Evolutionary conservation across 23 tunicate species (phyloP).

Genomic region (Halocynthia roretzi): DNA sequence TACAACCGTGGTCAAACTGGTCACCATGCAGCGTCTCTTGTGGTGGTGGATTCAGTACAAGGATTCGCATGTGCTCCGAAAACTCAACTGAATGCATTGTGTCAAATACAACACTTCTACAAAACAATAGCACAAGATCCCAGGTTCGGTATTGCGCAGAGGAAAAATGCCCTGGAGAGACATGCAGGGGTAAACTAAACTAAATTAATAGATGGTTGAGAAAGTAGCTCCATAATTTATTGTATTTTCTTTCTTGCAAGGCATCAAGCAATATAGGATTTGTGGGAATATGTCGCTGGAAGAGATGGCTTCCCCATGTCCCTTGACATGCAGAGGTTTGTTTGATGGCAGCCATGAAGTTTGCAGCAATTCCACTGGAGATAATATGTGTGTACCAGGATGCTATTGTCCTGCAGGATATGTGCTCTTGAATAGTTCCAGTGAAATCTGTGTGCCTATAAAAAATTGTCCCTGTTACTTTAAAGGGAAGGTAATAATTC

Average conservation of each 20-base stretch:
- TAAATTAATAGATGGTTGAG: not conserved
- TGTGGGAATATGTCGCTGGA: conserved; percentile 3
- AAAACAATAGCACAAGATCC: not conserved
- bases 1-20: conserved; percentile 63
- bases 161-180: conserved; percentile 28
- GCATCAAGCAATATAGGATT: conserved; percentile 9
- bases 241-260: conserved; percentile 6
- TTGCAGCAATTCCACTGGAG: conserved; percentile 13
- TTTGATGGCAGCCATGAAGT: conserved; percentile 21
- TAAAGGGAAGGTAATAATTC: conserved; percentile 17
- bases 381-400: conserved; percentile 30
- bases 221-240: not conserved
- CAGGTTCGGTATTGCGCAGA: conserved; percentile 47
- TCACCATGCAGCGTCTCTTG: conserved; percentile 50
- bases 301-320: conserved; percentile 15
- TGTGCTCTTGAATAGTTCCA: conserved; percentile 15
- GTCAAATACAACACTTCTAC: not conserved
- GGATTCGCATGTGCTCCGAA: conserved; percentile 40
- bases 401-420: conserved; percentile 70
- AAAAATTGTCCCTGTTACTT: conserved; percentile 56
- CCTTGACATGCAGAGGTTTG: conserved; percentile 52
- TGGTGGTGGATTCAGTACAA: conserved; percentile 57
- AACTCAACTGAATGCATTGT: conserved; percentile 21
- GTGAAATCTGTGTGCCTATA: conserved; percentile 29
- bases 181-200: conserved; percentile 26